Evolutionary conservation across 92 coral and sea anemone genomes (phyloP), one percentile per base, ranked within the genome.

Genomic region (Umimayanthus chanpuru): DNA sequence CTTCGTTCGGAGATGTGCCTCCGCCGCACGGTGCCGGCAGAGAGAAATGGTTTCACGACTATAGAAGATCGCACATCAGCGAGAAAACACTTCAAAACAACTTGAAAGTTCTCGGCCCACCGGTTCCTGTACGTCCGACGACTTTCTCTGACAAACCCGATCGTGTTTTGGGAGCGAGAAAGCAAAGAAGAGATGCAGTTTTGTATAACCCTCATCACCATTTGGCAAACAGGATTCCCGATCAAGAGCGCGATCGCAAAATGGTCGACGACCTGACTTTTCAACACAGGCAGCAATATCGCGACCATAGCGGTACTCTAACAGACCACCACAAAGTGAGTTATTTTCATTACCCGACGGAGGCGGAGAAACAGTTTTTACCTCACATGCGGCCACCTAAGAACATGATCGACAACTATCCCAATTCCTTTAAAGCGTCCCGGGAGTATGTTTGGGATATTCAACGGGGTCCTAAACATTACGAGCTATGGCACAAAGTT

Each of bases 31-130:
- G 97, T 15, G 95, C 93, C 44, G 95, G 93, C 0, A 94, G 96
- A 61, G 96, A 92, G 87, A 95, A 92, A 76, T 97, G 99, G 99
- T 97, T 97, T 86, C 96, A 95, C 80, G 98, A 95, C 81, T 97
- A 97, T 55, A 94, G 98, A 9, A 93, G 99, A 15, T 94, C 99
- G 29, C 82, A 94, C 80, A 85, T 93, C 43, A 94, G 94, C 58
- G 98, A 95, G 71, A 85, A 77, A 38, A 92, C 93, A 55, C 89
- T 95, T 36, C 90, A 90, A 11, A 95, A 95, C 79, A 92, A 94
- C 84, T 88, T 93, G 28, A 90, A 89, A 21, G 95, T 95, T 65
- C 87, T 93, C 26, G 94, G 94, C 1, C 92, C 98, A n/a, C 96
- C 96, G 16, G 85, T 91, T 76, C 96, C 96, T n/a, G 85, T 92